Percentiles rank a stretch among this genome's conserved stretches.
Evolutionary conservation across 1,140 invertebrate species (phyloP).

Genomic region (Formica selysi): DNA sequence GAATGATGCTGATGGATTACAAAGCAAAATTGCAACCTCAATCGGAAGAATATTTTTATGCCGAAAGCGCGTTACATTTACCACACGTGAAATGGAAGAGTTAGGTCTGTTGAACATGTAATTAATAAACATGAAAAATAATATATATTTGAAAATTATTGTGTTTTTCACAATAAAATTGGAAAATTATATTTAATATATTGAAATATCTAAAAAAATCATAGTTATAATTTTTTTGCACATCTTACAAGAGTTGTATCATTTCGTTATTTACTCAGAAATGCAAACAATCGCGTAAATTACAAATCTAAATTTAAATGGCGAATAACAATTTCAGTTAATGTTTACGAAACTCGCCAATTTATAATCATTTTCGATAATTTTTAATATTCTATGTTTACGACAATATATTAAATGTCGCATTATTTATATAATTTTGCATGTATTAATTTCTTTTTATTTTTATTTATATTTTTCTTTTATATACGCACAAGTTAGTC

Average conservation of each 20-base stretch:
- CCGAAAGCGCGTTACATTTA: constrained; percentile 83
- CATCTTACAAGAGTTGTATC: neutral
- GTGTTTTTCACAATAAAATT: neutral
- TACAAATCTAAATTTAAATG: no score
- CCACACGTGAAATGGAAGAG: constrained; percentile 83
- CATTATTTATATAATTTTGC: no score
- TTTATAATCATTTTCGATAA: no score
- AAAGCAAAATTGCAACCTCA: constrained; percentile 84
- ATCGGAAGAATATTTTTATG: constrained; percentile 85
- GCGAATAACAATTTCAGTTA: no score
- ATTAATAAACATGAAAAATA: neutral
- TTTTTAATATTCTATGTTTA: no score
- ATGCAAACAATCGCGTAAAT: no score
- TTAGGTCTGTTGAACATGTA: constrained; percentile 48
- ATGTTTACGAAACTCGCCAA: no score
- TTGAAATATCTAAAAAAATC: neutral
- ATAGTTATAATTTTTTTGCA: neutral
- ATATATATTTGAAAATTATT: constrained; percentile 29
- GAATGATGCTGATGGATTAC: constrained; percentile 83
- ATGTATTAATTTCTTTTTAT: no score
- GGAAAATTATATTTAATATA: neutral
- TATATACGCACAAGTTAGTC: no score
- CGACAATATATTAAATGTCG: no score
- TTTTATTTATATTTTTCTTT: no score
- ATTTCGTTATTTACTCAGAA: no score